These are phyloP conservation scores for Hippopotamyrus pictus DNA, from an alignment of 2,797 vertebrate genomes.

Conservation along the genomic window DNA sequence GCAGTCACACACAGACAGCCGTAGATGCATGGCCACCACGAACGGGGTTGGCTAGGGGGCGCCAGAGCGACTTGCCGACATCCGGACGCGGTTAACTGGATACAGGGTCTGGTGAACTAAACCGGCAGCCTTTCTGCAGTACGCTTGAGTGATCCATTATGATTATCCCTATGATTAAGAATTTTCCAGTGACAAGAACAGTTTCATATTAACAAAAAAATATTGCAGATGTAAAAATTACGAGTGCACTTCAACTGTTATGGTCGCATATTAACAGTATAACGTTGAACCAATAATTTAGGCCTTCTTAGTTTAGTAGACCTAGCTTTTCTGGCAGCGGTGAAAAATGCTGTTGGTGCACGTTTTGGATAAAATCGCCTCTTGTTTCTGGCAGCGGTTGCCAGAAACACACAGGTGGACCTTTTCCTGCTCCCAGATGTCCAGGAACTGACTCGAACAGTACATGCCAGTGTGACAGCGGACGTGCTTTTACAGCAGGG, in stretches of 20 bases:
- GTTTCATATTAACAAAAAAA: background rate
- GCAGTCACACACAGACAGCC: background rate
- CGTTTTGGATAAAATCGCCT: background rate
- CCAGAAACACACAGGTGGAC: background rate
- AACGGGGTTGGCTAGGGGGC: slow-evolving; percentile 7
- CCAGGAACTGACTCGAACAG: background rate
- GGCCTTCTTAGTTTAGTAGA: background rate
- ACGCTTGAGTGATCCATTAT: background rate
- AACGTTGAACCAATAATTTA: background rate
- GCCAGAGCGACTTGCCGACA: slow-evolving; percentile 8
- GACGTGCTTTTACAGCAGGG: background rate
- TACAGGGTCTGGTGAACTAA: background rate
- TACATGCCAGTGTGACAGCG: background rate
- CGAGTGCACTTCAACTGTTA: background rate
- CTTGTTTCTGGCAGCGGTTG: background rate
- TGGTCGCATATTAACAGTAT: background rate
- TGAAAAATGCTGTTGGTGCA: background rate
- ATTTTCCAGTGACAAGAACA: background rate
- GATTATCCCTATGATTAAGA: background rate
- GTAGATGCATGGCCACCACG: background rate
- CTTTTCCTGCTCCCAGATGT: background rate
- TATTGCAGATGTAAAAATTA: background rate
- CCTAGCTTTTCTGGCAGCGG: background rate
- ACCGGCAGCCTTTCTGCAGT: background rate
- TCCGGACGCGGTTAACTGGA: background rate